Conservation (phyloP, 2,888 invertebrate genomes). For the Drosophila nigricruria region DNA sequence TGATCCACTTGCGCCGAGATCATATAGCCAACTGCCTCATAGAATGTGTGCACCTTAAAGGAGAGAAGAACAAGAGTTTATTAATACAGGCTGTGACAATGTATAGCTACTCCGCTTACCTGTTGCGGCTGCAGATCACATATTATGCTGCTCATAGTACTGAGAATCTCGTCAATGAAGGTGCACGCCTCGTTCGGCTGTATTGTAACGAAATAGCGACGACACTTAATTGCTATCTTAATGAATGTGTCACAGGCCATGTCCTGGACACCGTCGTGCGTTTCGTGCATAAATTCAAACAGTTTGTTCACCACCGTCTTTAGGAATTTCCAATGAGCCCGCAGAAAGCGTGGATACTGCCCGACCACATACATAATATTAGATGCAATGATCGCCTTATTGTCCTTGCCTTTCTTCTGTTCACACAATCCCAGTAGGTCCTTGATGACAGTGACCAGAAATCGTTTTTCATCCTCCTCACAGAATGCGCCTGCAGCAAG, state of each 20-base stretch:
- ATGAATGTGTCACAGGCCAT: constrained; percentile 99
- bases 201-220: constrained; percentile 98
- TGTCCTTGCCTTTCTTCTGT: constrained; percentile 98
- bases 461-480: constrained; percentile 99
- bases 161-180: constrained; percentile 99
- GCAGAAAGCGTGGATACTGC: constrained; percentile 98
- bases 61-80: not conserved
- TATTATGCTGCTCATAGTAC: constrained; percentile 98
- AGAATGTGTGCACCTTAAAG: constrained; percentile 94
- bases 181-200: constrained; percentile 98
- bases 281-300: constrained; percentile 99
- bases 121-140: constrained; percentile 99
- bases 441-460: constrained; percentile 99
- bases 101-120: constrained; percentile 86
- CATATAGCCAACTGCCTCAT: constrained; percentile 99
- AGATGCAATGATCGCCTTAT: constrained; percentile 99
- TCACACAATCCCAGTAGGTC: constrained; percentile 98
- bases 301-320: constrained; percentile 99
- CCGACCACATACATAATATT: constrained; percentile 99
- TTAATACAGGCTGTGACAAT: not conserved
- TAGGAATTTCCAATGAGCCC: constrained; percentile 99
- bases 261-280: constrained; percentile 99
- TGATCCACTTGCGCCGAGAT: constrained; percentile 97
- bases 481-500: constrained; percentile 91
- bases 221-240: constrained; percentile 99